Evolutionary conservation across 2,797 vertebrate species (phyloP), one percentile per base, ranked within the genome.

Genomic region (Acipenser transmontanus): DNA sequence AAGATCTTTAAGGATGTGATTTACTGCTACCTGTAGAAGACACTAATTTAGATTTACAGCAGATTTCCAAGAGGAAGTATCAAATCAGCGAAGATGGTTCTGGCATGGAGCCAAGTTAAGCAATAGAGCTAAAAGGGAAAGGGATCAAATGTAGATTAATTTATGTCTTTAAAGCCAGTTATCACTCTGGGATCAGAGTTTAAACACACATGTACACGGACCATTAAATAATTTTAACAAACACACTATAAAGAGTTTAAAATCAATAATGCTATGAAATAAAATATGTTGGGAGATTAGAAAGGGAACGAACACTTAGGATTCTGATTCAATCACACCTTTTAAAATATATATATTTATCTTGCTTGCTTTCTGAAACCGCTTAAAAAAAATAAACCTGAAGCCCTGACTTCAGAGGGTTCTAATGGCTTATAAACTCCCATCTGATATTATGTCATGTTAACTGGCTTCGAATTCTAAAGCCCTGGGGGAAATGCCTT

Each of bases 121-220:
- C 54, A n/a, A n/a, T 57, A 57, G 14, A 57, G 54, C 12, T 4
- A 6, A 57, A 57, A 57, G 6, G 34, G 9, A 57, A 13, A n/a
- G 34, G 34, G 62, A 8, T 47, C 11, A 48, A 47, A 12, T 7
- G 8, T 47, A 62, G 34, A 50, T 63, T 13, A 13, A 4, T 49
- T 48, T n/a, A 14, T 11, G 11, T 63, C 62, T 63, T 13, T 63
- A 8, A 50, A n/a, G 48, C 50, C 12, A 50, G n/a, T 7, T 13
- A 63, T 63, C 50, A 51, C 48, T 49, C 62, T 57, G 8, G 11
- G 62, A 63, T 63, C 48, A 50, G 6, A 63, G 9, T 63, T 50
- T 63, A 50, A 63, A 63, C 13, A n/a, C 62, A 50, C 62, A 50
- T 63, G 50, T 50, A 63, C 2, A 17, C 50, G 17, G 17, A 50